Percentiles rank a stretch among this genome's conserved stretches.
Conservation (phyloP, 2,888 invertebrate species). For the Drosophila paracracens region DNA sequence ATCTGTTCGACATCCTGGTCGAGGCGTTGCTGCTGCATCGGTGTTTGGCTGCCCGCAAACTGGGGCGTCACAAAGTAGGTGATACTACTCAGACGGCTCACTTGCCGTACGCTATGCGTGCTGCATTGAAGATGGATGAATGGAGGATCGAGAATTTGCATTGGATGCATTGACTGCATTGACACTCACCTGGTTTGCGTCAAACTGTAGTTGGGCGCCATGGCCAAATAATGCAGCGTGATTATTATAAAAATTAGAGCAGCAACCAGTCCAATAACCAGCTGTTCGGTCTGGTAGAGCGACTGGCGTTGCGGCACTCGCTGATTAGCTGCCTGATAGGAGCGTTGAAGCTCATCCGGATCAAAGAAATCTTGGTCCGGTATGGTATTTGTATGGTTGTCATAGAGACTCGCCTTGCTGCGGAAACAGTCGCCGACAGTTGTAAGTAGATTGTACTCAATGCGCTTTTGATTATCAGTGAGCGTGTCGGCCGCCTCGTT, state of each 20-base stretch:
- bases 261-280: slow-evolving; percentile 75
- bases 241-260: slow-evolving; percentile 92
- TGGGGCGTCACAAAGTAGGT: slow-evolving; percentile 98
- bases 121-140: slow-evolving; percentile 30
- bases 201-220: slow-evolving; percentile 93
- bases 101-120: slow-evolving; percentile 86
- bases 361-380: slow-evolving; percentile 8
- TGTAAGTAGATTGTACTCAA: slow-evolving; percentile 88
- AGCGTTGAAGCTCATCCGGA: slow-evolving; percentile 86
- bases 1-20: slow-evolving; percentile 63
- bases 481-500: slow-evolving; percentile 93
- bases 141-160: background rate
- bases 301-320: slow-evolving; percentile 73
- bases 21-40: slow-evolving; percentile 41
- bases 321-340: slow-evolving; percentile 76
- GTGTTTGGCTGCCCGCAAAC: slow-evolving; percentile 86
- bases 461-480: slow-evolving; percentile 90
- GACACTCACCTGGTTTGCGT: slow-evolving; percentile 87
- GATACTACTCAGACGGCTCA: slow-evolving; percentile 91
- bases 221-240: slow-evolving; percentile 52
- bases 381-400: background rate
- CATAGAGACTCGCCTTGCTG: slow-evolving; percentile 86
- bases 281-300: slow-evolving; percentile 65
- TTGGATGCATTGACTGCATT: no score
- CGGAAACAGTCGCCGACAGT: slow-evolving; percentile 70